phyloP scores from a whole-genome alignment of 1,140 invertebrate species.

The Oncopeltus fasciatus region DNA sequence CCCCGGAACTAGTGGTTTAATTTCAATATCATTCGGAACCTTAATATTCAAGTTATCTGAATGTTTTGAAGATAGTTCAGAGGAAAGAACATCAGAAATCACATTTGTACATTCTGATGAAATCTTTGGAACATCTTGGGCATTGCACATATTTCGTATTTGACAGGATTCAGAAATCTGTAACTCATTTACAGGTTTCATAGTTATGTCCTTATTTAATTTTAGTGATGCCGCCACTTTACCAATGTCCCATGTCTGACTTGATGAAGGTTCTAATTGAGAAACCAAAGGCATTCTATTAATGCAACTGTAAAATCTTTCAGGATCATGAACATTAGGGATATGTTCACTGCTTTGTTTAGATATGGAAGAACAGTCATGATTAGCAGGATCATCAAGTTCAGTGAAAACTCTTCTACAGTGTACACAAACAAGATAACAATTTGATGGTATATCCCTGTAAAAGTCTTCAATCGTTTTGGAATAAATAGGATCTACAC shows the following conservation, averaged over 20 bases:
- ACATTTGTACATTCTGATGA: not conserved
- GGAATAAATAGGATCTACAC: constrained; percentile 47
- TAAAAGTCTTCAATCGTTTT: constrained; percentile 41
- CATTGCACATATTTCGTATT: not conserved
- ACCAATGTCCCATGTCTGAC: no score
- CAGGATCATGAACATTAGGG: no score
- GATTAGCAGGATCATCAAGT: constrained; percentile 53
- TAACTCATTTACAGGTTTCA: not conserved
- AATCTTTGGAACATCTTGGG: not conserved
- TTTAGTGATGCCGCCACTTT: not conserved
- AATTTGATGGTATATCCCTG: constrained; percentile 44
- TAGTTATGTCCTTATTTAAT: not conserved
- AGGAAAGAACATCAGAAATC: not conserved
- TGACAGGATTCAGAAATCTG: not conserved
- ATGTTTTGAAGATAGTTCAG: not conserved
- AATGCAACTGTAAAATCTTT: no score
- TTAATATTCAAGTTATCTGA: not conserved
- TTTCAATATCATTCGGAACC: not conserved
- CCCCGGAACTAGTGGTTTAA: not conserved
- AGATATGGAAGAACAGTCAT: constrained; percentile 44
- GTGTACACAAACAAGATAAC: constrained; percentile 60
- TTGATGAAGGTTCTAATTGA: no score
- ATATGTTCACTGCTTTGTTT: no score
- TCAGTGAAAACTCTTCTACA: constrained; percentile 59
- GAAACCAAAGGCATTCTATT: no score